Evolutionary conservation across 1,140 invertebrate species (phyloP), one percentile per base, ranked within the genome.

Genomic region (Metaphire vulgaris): DNA sequence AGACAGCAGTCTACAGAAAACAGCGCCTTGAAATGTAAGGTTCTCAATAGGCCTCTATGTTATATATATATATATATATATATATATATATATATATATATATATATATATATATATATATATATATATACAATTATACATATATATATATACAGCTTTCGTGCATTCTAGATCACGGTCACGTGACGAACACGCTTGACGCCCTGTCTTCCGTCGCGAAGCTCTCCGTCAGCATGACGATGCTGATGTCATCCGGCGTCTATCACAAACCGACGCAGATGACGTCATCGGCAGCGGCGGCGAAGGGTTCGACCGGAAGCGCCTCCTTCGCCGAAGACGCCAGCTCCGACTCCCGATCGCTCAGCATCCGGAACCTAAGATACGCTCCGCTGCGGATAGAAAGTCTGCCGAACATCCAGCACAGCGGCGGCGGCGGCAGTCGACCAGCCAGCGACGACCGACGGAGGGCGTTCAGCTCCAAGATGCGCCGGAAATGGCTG

Each of bases 161-260:
- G n/a, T n/a, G n/a, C 30, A 32, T 73, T 67, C 33, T 30, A 78
- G 77, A 66, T 6, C 77, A 64, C 16, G 26, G 74, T 28, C 33
- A 73, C 21, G 74, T 78, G 21, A 78, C 75, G 14, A 75, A 73
- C n/a, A 78, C 77, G 28, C 12, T 78, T 26, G 77, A 73, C 74
- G 77, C 77, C 21, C 72, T 78, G 31, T 69, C 66, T 6, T 78
- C 77, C 15, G 77, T 78, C 33, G 77, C 77, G n/a, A 76, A 73
- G 1, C 74, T 78, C 26, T 78, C 77, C 15, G 74, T 78, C 30
- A 70, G 67, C 77, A 78, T 78, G 77, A 78, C 77, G 33, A 78
- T 78, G 77, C 65, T 73, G 28, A 78, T 78, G 73, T 78, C 77
- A 16, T 78, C 77, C 32, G 75, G 75, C 14, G 33, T 76, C n/a